These are phyloP conservation scores for Hydrochoerus hydrochaeris DNA, from an alignment of 2,113 vertebrate species.

Conservation along the genomic window DNA sequence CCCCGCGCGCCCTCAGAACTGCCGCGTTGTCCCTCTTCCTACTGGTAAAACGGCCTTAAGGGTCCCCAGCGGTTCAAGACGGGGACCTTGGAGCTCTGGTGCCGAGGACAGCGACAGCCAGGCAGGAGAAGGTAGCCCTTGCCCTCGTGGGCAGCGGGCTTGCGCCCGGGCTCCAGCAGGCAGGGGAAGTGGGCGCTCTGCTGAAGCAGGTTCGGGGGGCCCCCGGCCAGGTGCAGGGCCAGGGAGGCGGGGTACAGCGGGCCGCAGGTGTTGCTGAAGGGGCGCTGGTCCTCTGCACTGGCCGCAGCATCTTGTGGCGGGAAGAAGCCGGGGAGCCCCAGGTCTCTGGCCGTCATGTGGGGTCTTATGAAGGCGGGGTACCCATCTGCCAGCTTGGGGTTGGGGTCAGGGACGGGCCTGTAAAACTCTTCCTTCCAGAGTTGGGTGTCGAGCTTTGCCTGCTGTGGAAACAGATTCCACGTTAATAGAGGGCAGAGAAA, in stretches of 20 bases:
- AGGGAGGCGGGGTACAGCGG: background rate
- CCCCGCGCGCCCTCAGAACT: background rate
- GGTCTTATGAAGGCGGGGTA: slow-evolving; percentile 57
- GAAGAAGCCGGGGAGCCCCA: slow-evolving; percentile 65
- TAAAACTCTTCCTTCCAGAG: slow-evolving; percentile 77
- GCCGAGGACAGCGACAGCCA: background rate
- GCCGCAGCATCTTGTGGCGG: fast-evolving
- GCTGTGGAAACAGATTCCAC: slow-evolving; percentile 73
- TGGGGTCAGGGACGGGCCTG: background rate
- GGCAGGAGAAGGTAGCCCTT: slow-evolving; percentile 60
- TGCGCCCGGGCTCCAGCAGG: slow-evolving; percentile 34
- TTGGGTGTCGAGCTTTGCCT: slow-evolving; percentile 62
- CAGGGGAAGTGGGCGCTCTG: background rate
- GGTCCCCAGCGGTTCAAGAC: slow-evolving; percentile 68
- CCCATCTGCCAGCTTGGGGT: slow-evolving; percentile 17
- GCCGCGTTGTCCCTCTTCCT: background rate
- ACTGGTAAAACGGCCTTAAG: slow-evolving; percentile 72
- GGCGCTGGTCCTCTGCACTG: fast-evolving
- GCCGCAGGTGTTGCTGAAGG: background rate
- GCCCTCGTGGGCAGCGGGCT: slow-evolving; percentile 38
- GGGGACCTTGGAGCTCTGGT: slow-evolving; percentile 17
- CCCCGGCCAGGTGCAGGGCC: background rate
- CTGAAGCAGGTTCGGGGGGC: fast-evolving
- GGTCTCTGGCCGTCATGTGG: slow-evolving; percentile 60
- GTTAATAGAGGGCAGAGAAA: fast-evolving